These are phyloP conservation scores for Eristalis pertinax DNA, from an alignment of 2,888 invertebrate genomes.

Conservation along the genomic window DNA sequence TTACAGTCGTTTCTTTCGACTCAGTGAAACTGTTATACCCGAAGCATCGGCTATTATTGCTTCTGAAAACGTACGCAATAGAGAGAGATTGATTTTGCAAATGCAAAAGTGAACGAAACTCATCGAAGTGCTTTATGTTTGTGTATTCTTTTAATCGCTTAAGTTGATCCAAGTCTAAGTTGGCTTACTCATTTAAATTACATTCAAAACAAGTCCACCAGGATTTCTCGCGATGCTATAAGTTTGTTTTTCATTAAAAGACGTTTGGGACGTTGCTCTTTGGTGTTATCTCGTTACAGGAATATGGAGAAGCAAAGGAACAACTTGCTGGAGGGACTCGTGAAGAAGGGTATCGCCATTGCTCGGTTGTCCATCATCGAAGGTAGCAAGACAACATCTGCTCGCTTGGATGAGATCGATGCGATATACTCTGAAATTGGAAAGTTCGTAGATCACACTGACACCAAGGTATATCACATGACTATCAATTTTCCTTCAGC, in stretches of 20 bases:
- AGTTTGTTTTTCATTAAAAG: background rate
- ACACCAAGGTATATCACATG: conserved; percentile 85
- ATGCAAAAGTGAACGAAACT: too few relatives aligned
- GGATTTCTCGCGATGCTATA: background rate
- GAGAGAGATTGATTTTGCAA: too few relatives aligned
- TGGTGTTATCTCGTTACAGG: conserved; percentile 79
- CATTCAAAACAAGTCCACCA: background rate
- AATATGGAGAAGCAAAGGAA: conserved; percentile 93
- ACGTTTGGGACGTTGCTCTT: background rate
- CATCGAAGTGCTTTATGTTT: too few relatives aligned
- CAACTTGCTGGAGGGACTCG: conserved; percentile 90
- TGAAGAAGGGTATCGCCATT: conserved; percentile 88
- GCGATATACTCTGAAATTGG: conserved; percentile 87
- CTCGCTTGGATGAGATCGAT: conserved; percentile 84
- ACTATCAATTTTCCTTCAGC: conserved; percentile 20
- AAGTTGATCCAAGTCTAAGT: too few relatives aligned
- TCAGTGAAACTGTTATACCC: too few relatives aligned
- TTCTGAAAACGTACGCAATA: too few relatives aligned
- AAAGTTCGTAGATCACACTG: conserved; percentile 90
- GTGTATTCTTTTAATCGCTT: too few relatives aligned
- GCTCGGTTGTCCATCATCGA: conserved; percentile 83
- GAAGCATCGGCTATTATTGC: too few relatives aligned
- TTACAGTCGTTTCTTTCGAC: too few relatives aligned
- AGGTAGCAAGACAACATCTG: conserved; percentile 76
- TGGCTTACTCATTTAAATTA: background rate